Evolutionary conservation across 2,888 invertebrate species (phyloP).

Genomic region (Empis livida): DNA sequence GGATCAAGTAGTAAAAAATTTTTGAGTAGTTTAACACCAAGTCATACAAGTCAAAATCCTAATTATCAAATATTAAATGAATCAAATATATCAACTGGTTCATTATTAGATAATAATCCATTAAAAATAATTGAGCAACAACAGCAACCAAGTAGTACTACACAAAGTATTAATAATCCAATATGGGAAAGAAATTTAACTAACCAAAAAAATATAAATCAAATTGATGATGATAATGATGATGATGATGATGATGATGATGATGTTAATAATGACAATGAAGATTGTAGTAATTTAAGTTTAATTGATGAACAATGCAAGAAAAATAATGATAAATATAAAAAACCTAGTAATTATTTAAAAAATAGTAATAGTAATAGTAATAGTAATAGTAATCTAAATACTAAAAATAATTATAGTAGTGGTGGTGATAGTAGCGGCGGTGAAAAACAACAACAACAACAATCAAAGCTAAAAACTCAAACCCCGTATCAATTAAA

Average conservation of each 20-base stretch:
- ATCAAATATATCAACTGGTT: neutral
- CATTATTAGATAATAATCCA: neutral
- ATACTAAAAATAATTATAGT: neutral
- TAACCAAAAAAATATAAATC: no score
- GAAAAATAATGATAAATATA: no score
- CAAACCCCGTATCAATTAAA: neutral
- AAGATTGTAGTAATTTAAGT: slow-evolving; percentile 3
- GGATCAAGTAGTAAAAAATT: no score
- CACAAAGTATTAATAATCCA: no score
- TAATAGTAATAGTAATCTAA: neutral
- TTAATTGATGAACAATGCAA: neutral
- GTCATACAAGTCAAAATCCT: neutral
- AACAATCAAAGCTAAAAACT: no score
- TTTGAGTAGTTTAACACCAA: neutral
- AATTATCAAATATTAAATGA: neutral
- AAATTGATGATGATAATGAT: no score
- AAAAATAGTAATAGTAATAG: neutral
- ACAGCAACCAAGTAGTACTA: no score
- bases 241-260: no score
- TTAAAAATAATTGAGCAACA: neutral
- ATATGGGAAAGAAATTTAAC: no score
- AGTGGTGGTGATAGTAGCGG: no score
- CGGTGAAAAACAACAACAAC: no score
- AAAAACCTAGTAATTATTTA: no score
- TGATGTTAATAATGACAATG: neutral